Percentiles rank a stretch among this genome's conserved stretches.
phyloP scores from a whole-genome alignment of 35 echinoderm and acorn worm genomes.

The Stichopus chloronotus region DNA sequence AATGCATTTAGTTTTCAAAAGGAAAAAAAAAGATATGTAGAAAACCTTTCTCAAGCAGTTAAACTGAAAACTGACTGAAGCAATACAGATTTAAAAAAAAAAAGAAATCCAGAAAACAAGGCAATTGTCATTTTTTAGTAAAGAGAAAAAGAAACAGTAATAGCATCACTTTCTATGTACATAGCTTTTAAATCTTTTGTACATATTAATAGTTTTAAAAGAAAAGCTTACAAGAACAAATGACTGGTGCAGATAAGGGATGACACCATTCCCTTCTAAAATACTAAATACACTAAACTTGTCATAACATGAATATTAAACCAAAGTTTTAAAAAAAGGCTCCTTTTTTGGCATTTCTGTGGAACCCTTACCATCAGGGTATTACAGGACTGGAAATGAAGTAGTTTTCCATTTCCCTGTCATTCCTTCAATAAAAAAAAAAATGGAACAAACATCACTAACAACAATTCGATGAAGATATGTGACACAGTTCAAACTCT shows the following conservation, averaged over 20 bases:
- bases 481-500: no score
- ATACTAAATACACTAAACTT: no score
- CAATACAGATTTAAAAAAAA: neutral
- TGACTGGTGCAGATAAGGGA: neutral
- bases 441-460: no score
- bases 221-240: neutral
- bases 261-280: no score
- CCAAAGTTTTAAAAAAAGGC: no score
- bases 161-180: conserved; percentile 47
- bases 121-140: neutral
- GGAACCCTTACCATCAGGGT: no score
- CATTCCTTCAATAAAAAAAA: no score
- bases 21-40: neutral
- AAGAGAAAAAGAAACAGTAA: neutral
- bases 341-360: no score
- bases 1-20: neutral
- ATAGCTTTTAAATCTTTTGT: conserved; percentile 36
- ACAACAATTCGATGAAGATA: no score
- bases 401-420: no score
- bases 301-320: no score
- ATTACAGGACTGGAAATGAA: no score
- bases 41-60: neutral
- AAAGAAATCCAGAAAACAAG: neutral
- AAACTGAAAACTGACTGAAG: neutral
- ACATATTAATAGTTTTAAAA: neutral